These are phyloP conservation scores for Hemitrygon akajei DNA, from an alignment of 2,797 vertebrate genomes.

Conservation along the genomic window DNA sequence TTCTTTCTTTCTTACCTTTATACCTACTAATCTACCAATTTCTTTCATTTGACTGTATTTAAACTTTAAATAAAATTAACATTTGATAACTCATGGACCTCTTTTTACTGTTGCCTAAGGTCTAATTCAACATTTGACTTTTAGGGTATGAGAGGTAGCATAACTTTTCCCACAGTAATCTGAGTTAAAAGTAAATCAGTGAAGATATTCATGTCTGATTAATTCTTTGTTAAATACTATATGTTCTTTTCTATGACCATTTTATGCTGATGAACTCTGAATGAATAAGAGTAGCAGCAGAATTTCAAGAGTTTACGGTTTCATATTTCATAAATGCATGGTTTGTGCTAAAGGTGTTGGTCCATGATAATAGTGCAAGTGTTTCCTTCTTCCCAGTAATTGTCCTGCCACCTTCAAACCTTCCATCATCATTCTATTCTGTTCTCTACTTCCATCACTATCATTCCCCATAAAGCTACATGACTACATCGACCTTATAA, in stretches of 20 bases:
- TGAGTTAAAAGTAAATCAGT: background rate
- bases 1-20: background rate
- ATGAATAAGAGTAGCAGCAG: background rate
- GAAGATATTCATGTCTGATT: background rate
- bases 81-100: background rate
- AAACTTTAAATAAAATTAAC: background rate
- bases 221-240: background rate
- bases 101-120: background rate
- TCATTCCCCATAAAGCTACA: too few species aligned
- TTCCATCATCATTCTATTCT: too few species aligned
- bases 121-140: background rate
- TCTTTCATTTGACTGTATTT: background rate
- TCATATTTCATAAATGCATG: background rate
- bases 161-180: background rate
- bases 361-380: background rate
- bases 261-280: background rate
- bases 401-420: too few species aligned
- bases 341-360: background rate
- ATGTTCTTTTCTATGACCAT: background rate
- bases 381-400: too few species aligned
- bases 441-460: too few species aligned
- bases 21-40: background rate
- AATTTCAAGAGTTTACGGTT: background rate
- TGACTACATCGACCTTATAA: too few species aligned
- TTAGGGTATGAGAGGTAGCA: background rate